Conservation (phyloP, 2,113 vertebrate species). For the Neoarius graeffei region DNA sequence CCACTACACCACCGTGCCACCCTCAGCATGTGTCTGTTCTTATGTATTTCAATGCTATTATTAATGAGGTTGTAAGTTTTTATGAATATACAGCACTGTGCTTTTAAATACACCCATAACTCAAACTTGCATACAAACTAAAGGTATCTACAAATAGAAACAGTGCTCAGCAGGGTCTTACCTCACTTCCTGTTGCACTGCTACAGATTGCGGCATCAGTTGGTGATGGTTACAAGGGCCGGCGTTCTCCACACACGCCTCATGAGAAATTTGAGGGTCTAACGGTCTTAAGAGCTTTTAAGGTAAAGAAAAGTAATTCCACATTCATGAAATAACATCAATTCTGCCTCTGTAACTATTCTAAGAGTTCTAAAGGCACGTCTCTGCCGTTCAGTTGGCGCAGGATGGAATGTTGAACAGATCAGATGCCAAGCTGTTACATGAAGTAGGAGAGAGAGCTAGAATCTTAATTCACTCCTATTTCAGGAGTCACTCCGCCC, state of each 20-base stretch:
- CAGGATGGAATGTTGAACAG: conserved; percentile 80
- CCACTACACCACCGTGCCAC: too few relatives aligned
- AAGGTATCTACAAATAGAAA: background rate
- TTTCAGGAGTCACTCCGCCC: conserved; percentile 82
- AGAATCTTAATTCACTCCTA: conserved; percentile 83
- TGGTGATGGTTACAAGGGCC: conserved; percentile 82
- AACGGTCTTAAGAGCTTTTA: conserved; percentile 82
- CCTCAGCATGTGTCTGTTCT: background rate
- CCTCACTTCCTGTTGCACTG: background rate
- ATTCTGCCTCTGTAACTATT: background rate
- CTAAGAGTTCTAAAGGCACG: background rate
- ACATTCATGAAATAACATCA: background rate
- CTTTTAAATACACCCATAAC: background rate
- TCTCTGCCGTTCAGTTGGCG: conserved; percentile 74
- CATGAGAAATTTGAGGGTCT: conserved; percentile 92
- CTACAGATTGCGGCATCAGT: conserved; percentile 78
- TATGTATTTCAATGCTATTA: background rate
- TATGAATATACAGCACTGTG: background rate
- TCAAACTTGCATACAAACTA: background rate
- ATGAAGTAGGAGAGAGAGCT: conserved; percentile 85
- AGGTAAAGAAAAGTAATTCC: conserved; percentile 68
- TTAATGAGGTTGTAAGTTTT: background rate
- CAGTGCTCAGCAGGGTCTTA: background rate
- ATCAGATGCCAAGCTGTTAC: conserved; percentile 77
- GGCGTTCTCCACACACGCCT: conserved; percentile 91